phyloP scores from a whole-genome alignment of 2,797 vertebrate genomes.

The Thaleichthys pacificus region DNA sequence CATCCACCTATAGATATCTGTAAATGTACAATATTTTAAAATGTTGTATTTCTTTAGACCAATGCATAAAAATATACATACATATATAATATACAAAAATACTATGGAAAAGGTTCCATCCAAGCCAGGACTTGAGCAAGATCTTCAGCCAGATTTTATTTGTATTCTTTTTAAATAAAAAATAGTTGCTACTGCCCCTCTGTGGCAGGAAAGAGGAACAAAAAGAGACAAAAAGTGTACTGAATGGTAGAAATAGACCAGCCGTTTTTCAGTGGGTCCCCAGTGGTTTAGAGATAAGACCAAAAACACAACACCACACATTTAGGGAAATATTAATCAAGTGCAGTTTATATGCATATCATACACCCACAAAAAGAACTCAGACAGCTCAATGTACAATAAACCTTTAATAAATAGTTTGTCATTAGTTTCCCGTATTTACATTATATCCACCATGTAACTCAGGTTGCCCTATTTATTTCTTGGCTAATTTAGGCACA shows the following conservation, averaged over 20 bases:
- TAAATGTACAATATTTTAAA: too few species aligned
- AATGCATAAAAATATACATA: too few species aligned
- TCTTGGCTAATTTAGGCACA: conserved; percentile 82
- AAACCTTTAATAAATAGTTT: conserved; percentile 87
- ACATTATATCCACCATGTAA: conserved; percentile 75
- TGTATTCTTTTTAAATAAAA: not conserved
- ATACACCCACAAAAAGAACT: conserved; percentile 26
- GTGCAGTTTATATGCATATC: not conserved
- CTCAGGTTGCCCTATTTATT: conserved; percentile 71
- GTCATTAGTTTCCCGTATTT: conserved; percentile 83
- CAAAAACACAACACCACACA: not conserved
- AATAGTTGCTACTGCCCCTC: not conserved
- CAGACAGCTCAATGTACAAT: conserved; percentile 71
- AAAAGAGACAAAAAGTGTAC: not conserved
- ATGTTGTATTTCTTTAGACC: too few species aligned
- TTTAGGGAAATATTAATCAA: not conserved
- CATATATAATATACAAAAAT: too few species aligned
- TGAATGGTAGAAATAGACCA: not conserved
- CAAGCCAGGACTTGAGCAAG: not conserved
- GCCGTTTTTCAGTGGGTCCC: not conserved
- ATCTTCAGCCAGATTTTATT: not conserved
- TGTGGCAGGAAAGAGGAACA: conserved; percentile 1
- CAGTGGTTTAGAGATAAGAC: too few species aligned
- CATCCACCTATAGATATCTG: too few species aligned
- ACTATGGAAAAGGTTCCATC: too few species aligned